A percentile compares a stretch with the other conserved stretches of the same genome.
These are phyloP conservation scores for Dolichomitus sp. DNA, from an alignment of 2,888 invertebrate species.

Conservation along the genomic window DNA sequence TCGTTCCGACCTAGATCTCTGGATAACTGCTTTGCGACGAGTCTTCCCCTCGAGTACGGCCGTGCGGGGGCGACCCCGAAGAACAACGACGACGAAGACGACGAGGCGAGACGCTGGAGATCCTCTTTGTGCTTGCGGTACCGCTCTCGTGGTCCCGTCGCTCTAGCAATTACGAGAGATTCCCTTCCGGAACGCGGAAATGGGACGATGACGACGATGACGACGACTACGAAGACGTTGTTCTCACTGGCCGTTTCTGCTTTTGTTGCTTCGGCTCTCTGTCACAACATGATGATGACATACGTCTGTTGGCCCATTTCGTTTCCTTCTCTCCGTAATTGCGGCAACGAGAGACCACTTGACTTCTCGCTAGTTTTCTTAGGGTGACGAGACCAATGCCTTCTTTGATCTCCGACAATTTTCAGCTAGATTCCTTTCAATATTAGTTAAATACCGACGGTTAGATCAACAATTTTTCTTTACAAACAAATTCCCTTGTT, in stretches of 20 bases:
- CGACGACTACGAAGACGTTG: neutral
- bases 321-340: conserved; percentile 53
- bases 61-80: conserved; percentile 58
- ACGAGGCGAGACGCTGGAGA: conserved; percentile 42
- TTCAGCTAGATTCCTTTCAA: conserved; percentile 10
- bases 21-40: conserved; percentile 57
- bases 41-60: conserved; percentile 20
- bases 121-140: conserved; percentile 55
- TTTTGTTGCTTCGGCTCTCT: conserved; percentile 4
- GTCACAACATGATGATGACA: conserved; percentile 50
- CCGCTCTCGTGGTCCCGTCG: conserved; percentile 25
- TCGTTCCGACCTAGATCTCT: conserved; percentile 60
- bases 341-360: conserved; percentile 66
- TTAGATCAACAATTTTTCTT: neutral
- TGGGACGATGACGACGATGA: conserved; percentile 23
- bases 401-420: conserved; percentile 48
- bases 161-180: conserved; percentile 59
- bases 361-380: conserved; percentile 40
- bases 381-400: conserved; percentile 39
- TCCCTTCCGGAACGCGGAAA: conserved; percentile 66
- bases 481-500: neutral
- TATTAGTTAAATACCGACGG: neutral
- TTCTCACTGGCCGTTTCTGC: neutral
- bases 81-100: conserved; percentile 37
- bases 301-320: conserved; percentile 57